Percentiles rank a stretch among this genome's conserved stretches.
Conservation (phyloP, 2,888 invertebrate genomes). For the Ochropleura leucogaster region DNA sequence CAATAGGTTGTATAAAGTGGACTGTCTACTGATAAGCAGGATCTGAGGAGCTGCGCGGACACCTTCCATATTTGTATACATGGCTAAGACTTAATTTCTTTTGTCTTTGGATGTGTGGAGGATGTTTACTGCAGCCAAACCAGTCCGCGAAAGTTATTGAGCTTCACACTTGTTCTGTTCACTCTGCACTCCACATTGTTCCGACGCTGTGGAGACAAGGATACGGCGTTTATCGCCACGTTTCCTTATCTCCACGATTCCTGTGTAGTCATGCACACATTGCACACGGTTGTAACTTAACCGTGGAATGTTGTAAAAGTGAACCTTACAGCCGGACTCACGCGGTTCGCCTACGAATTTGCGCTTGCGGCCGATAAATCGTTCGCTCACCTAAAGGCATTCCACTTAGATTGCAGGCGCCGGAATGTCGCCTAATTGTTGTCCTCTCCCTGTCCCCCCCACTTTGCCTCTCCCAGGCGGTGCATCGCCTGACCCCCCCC, state of each 20-base stretch:
- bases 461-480: neutral
- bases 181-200: neutral
- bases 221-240: too few species aligned
- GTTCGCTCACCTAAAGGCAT: slow-evolving; percentile 67
- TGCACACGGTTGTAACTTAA: too few species aligned
- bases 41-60: neutral
- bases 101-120: neutral
- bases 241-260: neutral
- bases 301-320: neutral
- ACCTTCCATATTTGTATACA: neutral
- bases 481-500: slow-evolving; percentile 1
- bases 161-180: neutral
- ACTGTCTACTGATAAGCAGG: neutral
- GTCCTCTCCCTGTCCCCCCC: slow-evolving; percentile 42
- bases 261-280: too few species aligned
- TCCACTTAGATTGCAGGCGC: slow-evolving; percentile 73
- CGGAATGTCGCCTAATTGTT: slow-evolving; percentile 73
- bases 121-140: neutral
- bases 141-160: neutral
- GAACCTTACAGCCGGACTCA: neutral
- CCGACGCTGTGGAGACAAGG: neutral
- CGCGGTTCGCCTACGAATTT: slow-evolving; percentile 55
- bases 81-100: neutral
- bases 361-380: slow-evolving; percentile 66
- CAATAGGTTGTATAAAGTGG: neutral